Evolutionary conservation across 2,797 vertebrate species (phyloP), one percentile per base, ranked within the genome.

Genomic region (Antennarius maculatus): DNA sequence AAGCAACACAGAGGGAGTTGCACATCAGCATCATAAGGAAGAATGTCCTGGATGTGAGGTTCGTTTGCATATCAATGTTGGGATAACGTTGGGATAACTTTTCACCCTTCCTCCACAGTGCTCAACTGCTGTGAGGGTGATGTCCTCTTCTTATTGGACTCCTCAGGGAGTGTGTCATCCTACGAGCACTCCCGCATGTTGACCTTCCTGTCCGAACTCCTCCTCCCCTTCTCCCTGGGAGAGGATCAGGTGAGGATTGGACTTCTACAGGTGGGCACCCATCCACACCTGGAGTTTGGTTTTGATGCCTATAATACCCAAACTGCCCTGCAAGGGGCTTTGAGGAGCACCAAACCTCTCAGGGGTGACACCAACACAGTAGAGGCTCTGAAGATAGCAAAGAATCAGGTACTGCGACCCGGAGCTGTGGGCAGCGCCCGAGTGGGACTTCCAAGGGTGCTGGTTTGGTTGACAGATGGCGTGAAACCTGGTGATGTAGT

Each of bases 381-480:
- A 65, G 86, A 88, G 10, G 97, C 97, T 0, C 87, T 99, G 71
- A 83, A 80, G 16, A 90, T 93, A 0, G 96, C 94, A 45, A 93
- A 86, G 70, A 87, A 95, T 4, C 71, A 86, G 48, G 84, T 96
- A 48, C 92, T 97, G 73, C 90, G 77, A 0, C 79, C 78, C 0
- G 84, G 88, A 1, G 89, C 74, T 0, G 28, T 29, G 0, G 85
- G 53, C 0, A 95, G 95, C 0, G 92, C 95, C 37, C 89, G 95
- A 39, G 68, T 74, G 0, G 93, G 86, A 0, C 94, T 98, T 6
- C 96, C 97, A 1, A 96, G 96, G 71, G 97, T 97, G 7, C 83
- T 99, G 88, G 92, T 99, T 45, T 99, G 97, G 97, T 86, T 99
- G 81, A 99, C 97, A 0, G 97, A 99, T 0, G 97, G 97, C 2